Base-by-base conservation (phyloP, 2,888 invertebrate species). In the Zhuqinia jingwanae region DNA sequence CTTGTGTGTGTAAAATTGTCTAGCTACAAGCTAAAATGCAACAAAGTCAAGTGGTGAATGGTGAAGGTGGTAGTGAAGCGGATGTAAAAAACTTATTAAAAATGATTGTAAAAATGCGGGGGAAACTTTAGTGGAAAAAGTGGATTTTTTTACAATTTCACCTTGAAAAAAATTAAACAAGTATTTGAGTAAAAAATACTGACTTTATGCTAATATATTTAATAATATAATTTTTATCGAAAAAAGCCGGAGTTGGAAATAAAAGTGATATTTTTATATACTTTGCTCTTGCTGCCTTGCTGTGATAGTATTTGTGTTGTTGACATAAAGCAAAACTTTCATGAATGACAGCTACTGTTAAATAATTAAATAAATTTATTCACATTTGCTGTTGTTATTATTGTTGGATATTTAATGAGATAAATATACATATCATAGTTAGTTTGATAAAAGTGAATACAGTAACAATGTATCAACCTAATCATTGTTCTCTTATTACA, bases 391-490 rank as follows among this genome's bases (percentile, higher is more conserved):
- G 45, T 45, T 68, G 42, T 13, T 20, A 3, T 45, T 68, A 45
- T 17, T 47, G n/a, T 45, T 25, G 63, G 25, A 0, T 27, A 25
- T 20, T 2, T 13, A 11, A 58, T 17, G 22, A 17, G 17, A 63
- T 56, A 63, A 36, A 27, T 63, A 25, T 56, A 22, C 6, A 2
- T 56, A 36, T 63, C 11, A 58, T 58, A 70, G 47, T 47, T 25
- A n/a, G 47, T 47, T 45, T 73, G n/a, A 47, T 22, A 50, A n/a
- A 17, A 53, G 53, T 42, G 53, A 53, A 25, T 25, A 60, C 20
- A 75, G 1, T 58, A 1, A 45, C 2, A 30, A 76, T 76, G 76
- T 63, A 25, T 25, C 45, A 78, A 42, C 27, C 63, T 78, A 78
- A 78, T 47, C 45, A 47, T 63, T 63, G 45, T 47, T 78, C 45